Percentiles rank a stretch among this genome's conserved stretches.
These are phyloP conservation scores for Drosophila quinaria DNA, from an alignment of 2,888 invertebrate species.

Conservation along the genomic window DNA sequence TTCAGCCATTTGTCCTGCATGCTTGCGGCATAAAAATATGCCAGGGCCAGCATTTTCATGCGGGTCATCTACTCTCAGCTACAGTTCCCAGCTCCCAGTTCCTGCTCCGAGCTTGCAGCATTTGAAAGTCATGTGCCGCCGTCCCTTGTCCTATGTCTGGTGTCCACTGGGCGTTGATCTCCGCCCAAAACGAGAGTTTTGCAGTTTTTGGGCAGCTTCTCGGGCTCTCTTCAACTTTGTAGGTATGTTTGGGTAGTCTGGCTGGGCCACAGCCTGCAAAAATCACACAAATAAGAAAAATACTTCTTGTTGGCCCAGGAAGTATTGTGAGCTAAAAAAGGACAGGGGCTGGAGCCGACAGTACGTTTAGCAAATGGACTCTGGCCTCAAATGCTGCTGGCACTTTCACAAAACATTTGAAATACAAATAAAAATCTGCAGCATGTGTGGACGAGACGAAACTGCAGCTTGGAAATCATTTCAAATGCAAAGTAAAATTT, in stretches of 20 bases:
- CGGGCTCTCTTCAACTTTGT: constrained; percentile 45
- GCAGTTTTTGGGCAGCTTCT: constrained; percentile 36
- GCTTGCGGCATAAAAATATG: constrained; percentile 84
- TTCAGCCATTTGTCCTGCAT: constrained; percentile 81
- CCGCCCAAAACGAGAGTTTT: constrained; percentile 60
- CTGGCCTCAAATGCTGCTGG: constrained; percentile 79
- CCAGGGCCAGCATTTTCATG: constrained; percentile 83
- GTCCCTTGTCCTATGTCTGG: constrained; percentile 17
- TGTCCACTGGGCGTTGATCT: constrained; percentile 30
- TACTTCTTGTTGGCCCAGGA: constrained; percentile 47
- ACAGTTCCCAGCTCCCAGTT: constrained; percentile 32
- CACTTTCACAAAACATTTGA: constrained; percentile 79
- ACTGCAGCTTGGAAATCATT: constrained; percentile 74
- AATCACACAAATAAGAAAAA: constrained; percentile 72
- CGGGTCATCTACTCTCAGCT: constrained; percentile 74
- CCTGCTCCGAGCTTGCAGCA: constrained; percentile 46
- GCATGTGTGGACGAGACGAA: constrained; percentile 38
- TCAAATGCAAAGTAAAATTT: constrained; percentile 80
- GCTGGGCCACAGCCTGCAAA: constrained; percentile 47
- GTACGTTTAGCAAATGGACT: constrained; percentile 80
- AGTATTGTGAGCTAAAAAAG: constrained; percentile 15
- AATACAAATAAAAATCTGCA: constrained; percentile 78
- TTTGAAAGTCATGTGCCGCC: constrained; percentile 72
- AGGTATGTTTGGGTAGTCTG: constrained; percentile 54
- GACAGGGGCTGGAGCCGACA: constrained; percentile 13